Percentiles rank a stretch among this genome's conserved stretches.
Evolutionary conservation across 2,113 vertebrate species (phyloP).

Genomic region (Myocastor coypus): DNA sequence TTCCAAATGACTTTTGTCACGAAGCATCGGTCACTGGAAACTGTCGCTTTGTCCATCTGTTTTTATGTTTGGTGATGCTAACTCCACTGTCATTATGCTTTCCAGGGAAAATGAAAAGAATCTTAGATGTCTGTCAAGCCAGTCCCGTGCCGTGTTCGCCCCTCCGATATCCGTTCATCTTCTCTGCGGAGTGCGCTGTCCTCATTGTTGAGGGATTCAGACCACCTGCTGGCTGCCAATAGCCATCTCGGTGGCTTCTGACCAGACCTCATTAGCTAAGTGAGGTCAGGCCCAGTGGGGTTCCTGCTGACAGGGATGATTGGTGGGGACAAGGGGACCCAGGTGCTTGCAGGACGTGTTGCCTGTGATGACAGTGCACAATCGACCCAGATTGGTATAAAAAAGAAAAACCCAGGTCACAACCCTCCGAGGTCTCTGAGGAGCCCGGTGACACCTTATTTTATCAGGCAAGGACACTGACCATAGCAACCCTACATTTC

Average conservation of each 20-base stretch:
- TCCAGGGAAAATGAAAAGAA: slow-evolving; percentile 37
- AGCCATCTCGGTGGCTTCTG: slow-evolving; percentile 32
- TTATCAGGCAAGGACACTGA: background rate
- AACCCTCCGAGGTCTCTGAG: background rate
- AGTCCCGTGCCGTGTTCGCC: background rate
- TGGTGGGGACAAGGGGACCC: fast-evolving
- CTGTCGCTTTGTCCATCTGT: background rate
- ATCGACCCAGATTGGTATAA: background rate
- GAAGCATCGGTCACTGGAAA: background rate
- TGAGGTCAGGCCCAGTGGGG: slow-evolving; percentile 45
- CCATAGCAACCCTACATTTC: background rate
- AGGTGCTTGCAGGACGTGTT: background rate
- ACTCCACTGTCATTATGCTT: background rate
- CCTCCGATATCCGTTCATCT: slow-evolving; percentile 25
- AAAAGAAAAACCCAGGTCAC: slow-evolving; percentile 47
- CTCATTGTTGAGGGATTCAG: background rate
- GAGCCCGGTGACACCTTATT: background rate
- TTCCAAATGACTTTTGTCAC: background rate
- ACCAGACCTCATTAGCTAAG: slow-evolving; percentile 74
- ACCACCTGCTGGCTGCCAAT: background rate
- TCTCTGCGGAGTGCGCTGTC: background rate
- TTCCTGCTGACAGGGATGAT: background rate
- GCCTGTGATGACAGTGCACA: background rate
- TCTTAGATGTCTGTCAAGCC: slow-evolving; percentile 26
- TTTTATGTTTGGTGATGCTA: background rate